Evolutionary conservation across 2,113 vertebrate genomes (phyloP).

Genomic region (Willisornis vidua): DNA sequence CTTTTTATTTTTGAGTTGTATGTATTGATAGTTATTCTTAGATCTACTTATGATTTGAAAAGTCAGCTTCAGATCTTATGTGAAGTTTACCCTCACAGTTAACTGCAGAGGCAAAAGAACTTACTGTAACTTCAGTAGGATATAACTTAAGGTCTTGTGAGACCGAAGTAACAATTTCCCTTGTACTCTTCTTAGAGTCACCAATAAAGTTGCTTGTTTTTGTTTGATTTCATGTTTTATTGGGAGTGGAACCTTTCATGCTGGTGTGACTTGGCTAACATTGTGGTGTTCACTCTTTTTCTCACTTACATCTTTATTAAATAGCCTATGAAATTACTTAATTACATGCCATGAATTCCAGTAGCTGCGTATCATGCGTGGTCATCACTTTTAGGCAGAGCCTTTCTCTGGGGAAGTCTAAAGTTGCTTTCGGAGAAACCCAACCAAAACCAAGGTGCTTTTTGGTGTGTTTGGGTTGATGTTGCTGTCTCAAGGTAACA

Average conservation of each 20-base stretch:
- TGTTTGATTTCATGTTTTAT: neutral
- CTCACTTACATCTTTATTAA: neutral
- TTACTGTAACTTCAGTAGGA: neutral
- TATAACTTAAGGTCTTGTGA: neutral
- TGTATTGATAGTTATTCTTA: neutral
- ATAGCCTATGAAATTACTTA: neutral
- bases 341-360: neutral
- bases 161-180: neutral
- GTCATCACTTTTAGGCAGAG: neutral
- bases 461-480: neutral
- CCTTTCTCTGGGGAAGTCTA: neutral
- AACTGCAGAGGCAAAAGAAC: neutral
- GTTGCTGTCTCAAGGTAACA: neutral
- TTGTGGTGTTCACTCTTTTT: neutral
- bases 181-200: neutral
- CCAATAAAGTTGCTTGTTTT: neutral
- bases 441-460: neutral
- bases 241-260: neutral
- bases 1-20: neutral
- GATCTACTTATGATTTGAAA: neutral
- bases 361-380: neutral
- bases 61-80: neutral
- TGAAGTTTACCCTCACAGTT: neutral
- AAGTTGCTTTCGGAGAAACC: neutral
- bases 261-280: neutral